phyloP scores from a whole-genome alignment of 1,140 invertebrate species.

The Trachymyrmex cornetzi region DNA sequence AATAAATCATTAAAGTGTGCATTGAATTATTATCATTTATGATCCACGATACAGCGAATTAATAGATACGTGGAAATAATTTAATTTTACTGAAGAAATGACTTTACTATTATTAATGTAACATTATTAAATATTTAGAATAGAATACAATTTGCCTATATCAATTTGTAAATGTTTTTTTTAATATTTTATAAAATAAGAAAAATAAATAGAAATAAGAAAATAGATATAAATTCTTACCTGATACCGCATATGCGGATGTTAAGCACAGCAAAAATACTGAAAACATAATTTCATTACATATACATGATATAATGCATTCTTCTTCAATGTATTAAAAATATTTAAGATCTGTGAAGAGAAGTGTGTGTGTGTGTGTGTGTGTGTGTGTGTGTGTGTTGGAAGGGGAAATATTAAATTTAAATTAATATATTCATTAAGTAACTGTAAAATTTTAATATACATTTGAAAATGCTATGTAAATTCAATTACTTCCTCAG shows the following conservation, averaged over 20 bases:
- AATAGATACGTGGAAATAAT: background rate
- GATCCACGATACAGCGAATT: background rate
- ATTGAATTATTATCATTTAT: background rate
- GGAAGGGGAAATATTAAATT: background rate
- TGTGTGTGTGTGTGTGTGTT: too few relatives aligned
- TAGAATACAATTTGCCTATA: background rate
- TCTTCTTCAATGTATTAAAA: background rate
- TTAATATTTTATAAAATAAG: background rate
- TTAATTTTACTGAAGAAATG: background rate
- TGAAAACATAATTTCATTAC: conserved; percentile 59
- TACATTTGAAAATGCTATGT: background rate
- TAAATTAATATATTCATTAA: background rate
- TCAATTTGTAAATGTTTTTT: background rate
- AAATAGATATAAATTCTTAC: conserved; percentile 53
- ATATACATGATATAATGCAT: background rate
- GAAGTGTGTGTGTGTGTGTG: too few relatives aligned
- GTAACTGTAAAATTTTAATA: background rate
- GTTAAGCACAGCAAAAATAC: conserved; percentile 71
- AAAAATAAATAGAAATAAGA: conserved; percentile 8
- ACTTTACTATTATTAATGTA: conserved; percentile 20
- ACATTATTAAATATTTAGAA: background rate
- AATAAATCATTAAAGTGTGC: background rate
- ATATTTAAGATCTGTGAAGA: background rate
- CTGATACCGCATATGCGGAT: conserved; percentile 68
- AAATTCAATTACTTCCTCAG: background rate